Percentiles rank a stretch among this genome's conserved stretches.
Evolutionary conservation across 2,113 vertebrate genomes (phyloP).

Genomic region (Actenoides lindsayi): DNA sequence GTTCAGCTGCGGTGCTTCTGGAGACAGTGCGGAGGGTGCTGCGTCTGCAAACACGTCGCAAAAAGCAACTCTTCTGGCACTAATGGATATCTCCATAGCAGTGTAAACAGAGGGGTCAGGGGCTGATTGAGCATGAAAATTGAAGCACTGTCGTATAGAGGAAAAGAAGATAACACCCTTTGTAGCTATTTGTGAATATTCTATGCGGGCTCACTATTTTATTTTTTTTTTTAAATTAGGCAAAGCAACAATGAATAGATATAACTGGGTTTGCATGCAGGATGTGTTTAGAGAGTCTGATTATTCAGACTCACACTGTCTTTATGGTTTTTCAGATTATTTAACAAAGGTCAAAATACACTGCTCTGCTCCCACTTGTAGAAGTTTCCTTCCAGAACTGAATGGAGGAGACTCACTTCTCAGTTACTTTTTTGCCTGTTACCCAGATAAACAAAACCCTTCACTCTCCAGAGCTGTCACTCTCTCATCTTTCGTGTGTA

Average conservation of each 20-base stretch:
- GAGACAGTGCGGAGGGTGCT: neutral
- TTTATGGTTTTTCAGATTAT: neutral
- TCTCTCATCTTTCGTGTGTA: neutral
- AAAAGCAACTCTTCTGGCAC: neutral
- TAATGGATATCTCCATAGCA: neutral
- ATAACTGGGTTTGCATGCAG: neutral
- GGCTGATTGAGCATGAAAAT: neutral
- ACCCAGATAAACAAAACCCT: neutral
- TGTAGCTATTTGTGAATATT: neutral
- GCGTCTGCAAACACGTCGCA: neutral
- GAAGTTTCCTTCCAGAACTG: neutral
- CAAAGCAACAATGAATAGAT: neutral
- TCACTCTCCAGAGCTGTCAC: slow-evolving; percentile 18
- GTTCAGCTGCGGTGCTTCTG: neutral
- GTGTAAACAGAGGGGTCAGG: neutral
- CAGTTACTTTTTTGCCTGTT: neutral
- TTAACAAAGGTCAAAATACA: neutral
- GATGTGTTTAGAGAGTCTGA: neutral
- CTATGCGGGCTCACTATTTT: fast-evolving
- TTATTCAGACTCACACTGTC: neutral
- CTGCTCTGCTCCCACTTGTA: neutral
- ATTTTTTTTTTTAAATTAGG: neutral
- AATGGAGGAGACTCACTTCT: neutral
- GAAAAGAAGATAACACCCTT: neutral
- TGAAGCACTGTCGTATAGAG: neutral